These are phyloP conservation scores for Cecropterus lyciades DNA, from an alignment of 1,140 invertebrate genomes.

Conservation along the genomic window DNA sequence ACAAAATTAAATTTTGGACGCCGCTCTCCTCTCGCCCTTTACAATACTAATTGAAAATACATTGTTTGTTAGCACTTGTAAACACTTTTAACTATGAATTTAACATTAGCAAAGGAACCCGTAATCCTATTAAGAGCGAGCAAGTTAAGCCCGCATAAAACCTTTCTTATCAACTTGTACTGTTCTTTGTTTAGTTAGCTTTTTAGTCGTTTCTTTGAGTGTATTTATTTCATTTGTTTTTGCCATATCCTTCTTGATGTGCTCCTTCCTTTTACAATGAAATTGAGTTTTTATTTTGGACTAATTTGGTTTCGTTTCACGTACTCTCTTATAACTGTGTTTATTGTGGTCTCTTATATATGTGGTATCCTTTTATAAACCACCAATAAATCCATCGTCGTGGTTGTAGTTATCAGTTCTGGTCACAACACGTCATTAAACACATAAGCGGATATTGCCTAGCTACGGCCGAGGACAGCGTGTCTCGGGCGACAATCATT, in stretches of 20 bases:
- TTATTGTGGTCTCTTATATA: too few relatives aligned
- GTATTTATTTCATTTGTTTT: slow-evolving; percentile 18
- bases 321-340: too few relatives aligned
- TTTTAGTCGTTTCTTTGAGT: slow-evolving; percentile 8
- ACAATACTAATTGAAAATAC: background rate
- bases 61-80: background rate
- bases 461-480: background rate
- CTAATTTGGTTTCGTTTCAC: too few relatives aligned
- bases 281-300: too few relatives aligned
- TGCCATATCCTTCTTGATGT: background rate
- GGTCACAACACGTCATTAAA: background rate
- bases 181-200: slow-evolving; percentile 17
- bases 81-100: slow-evolving; percentile 17
- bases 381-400: too few relatives aligned
- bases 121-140: slow-evolving; percentile 8
- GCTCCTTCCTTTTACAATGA: too few relatives aligned
- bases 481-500: background rate
- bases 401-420: background rate
- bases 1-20: background rate
- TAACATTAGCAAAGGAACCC: slow-evolving; percentile 16
- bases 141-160: slow-evolving; percentile 20
- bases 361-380: too few relatives aligned
- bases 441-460: background rate
- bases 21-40: background rate
- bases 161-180: slow-evolving; percentile 18